Evolutionary conservation across 2,888 invertebrate species (phyloP), one percentile per base, ranked within the genome.

Genomic region (Caenorhabditis zanzibari): DNA sequence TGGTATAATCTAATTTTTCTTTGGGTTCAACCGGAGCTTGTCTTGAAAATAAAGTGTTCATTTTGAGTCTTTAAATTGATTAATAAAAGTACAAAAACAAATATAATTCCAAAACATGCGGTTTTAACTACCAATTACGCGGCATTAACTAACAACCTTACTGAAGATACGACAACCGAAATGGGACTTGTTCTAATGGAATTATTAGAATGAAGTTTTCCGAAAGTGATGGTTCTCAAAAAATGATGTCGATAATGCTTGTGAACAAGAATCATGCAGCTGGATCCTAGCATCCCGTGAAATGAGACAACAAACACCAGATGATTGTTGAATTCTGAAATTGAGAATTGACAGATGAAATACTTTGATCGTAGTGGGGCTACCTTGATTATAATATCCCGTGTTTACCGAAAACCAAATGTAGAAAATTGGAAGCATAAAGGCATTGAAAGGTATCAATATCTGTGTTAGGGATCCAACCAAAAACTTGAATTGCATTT

Each of bases 271-370:
- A 81, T 41, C 59, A 81, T 58, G 54, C 80, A 81, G n/a, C 12
- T 26, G 9, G 66, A 26, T 44, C 41, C n/a, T 14, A 66, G 32
- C 12, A 73, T 19, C 0, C 73, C 59, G 24, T 73, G 80, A 22
- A 68, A 58, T 10, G 63, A 71, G n/a, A 72, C 44, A 47, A 63
- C 24, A 12, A 66, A 38, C 0, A 72, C 22, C 22, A 68, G 28
- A 24, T 68, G 73, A 54, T 80, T 80, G 58, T 80, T 80, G 38
- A 73, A 19, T 32, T 58, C 80, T 80, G 44, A 64, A 71, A 68
- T 1, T 59, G 16, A 26, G 9, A 3, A 19, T 47, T 28, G 14
- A 26, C 1, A 22, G 7, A 6, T 52, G 22, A 26, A 22, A 32
- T 19, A 16, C 24, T 28, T 24, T 16, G 9, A 26, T 24, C 6